Conservation (phyloP, 1,140 invertebrate species). For the Aphaenogaster ashmeadi region DNA sequence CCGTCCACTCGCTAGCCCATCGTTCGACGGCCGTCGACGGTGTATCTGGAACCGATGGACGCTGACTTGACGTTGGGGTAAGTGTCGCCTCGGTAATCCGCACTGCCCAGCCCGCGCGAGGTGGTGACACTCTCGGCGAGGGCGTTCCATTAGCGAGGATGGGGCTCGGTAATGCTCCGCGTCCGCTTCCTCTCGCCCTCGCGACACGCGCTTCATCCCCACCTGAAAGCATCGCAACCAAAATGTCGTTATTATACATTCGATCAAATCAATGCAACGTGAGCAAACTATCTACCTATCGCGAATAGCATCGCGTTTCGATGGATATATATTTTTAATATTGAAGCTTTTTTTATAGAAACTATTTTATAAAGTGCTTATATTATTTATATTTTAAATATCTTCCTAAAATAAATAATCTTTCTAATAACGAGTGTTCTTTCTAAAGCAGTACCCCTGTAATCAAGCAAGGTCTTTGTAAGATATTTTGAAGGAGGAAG, state of each 20-base stretch:
- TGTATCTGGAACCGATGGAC: slow-evolving; percentile 68
- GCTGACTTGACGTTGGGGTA: slow-evolving; percentile 68
- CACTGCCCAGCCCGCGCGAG: slow-evolving; percentile 86
- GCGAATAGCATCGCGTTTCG: background rate
- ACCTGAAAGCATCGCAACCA: slow-evolving; percentile 79
- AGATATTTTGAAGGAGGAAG: background rate
- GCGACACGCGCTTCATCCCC: slow-evolving; percentile 87
- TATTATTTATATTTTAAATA: background rate
- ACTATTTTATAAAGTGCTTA: background rate
- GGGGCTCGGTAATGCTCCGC: slow-evolving; percentile 86
- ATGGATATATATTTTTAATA: background rate
- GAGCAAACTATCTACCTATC: background rate
- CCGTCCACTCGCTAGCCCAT: slow-evolving; percentile 82
- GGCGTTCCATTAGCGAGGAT: slow-evolving; percentile 89
- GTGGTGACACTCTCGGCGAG: slow-evolving; percentile 88
- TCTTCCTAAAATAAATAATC: background rate
- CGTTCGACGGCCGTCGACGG: slow-evolving; percentile 74
- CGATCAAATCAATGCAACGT: background rate
- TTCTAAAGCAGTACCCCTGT: background rate
- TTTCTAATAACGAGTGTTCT: background rate
- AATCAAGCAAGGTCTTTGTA: background rate
- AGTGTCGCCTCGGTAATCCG: slow-evolving; percentile 86
- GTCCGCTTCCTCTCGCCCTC: slow-evolving; percentile 87
- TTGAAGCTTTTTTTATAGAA: background rate
- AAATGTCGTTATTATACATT: slow-evolving; percentile 8